Evolutionary conservation across 2,888 invertebrate genomes (phyloP).

Genomic region (Lordiphosa andalusiaca): DNA sequence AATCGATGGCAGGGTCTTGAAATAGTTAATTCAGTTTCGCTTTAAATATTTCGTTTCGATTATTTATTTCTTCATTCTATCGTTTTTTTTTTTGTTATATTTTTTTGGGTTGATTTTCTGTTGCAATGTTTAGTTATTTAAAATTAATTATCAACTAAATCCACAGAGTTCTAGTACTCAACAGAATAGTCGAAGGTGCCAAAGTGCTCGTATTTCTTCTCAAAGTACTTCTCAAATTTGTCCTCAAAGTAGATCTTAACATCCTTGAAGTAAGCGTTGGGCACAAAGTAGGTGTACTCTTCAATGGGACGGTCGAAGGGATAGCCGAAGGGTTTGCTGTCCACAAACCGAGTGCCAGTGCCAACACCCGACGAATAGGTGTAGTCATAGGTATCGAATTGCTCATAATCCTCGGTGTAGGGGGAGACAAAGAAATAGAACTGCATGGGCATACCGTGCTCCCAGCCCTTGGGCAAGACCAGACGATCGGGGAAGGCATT

Average conservation of each 20-base stretch:
- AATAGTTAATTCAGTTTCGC: too few species aligned
- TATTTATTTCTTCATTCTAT: slow-evolving; percentile 4
- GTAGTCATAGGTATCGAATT: slow-evolving; percentile 81
- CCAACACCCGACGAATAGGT: slow-evolving; percentile 82
- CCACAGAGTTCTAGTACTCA: slow-evolving; percentile 41
- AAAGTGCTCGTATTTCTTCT: slow-evolving; percentile 63
- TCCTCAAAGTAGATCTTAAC: slow-evolving; percentile 85
- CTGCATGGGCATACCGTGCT: slow-evolving; percentile 85
- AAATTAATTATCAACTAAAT: slow-evolving; percentile 37
- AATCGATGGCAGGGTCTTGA: too few species aligned
- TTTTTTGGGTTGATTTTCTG: slow-evolving; percentile 26
- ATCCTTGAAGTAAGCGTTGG: slow-evolving; percentile 86
- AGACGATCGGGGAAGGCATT: slow-evolving; percentile 87
- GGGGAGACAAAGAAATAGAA: slow-evolving; percentile 85
- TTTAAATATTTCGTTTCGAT: slow-evolving; percentile 25
- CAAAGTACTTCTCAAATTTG: slow-evolving; percentile 74
- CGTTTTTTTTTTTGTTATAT: slow-evolving; percentile 22
- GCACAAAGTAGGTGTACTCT: slow-evolving; percentile 83
- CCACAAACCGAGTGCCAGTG: slow-evolving; percentile 82
- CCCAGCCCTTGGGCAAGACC: slow-evolving; percentile 86
- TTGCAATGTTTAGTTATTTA: slow-evolving; percentile 15
- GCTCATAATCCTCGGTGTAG: slow-evolving; percentile 81
- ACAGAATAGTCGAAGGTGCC: slow-evolving; percentile 70
- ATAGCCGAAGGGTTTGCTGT: slow-evolving; percentile 86
- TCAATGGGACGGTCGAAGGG: slow-evolving; percentile 87